These are phyloP conservation scores for Aphis gossypii DNA, from an alignment of 1,140 invertebrate genomes.

Conservation along the genomic window DNA sequence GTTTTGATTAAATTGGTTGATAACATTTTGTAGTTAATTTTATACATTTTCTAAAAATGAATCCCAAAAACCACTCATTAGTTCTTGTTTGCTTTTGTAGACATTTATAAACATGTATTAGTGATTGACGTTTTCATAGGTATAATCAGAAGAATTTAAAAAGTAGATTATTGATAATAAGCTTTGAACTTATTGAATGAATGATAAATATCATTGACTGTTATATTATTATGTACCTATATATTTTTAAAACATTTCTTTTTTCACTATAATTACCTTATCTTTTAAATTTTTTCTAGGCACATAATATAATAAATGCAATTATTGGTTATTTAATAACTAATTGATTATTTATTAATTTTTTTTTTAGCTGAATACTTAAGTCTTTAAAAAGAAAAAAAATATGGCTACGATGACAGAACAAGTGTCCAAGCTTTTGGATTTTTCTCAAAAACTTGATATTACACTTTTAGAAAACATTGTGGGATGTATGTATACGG, in stretches of 20 bases:
- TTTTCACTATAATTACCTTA: background rate
- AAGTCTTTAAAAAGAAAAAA: background rate
- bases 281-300: background rate
- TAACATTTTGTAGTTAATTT: background rate
- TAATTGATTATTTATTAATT: background rate
- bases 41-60: background rate
- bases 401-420: constrained; percentile 81
- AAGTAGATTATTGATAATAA: background rate
- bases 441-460: constrained; percentile 96
- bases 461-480: constrained; percentile 94
- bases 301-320: background rate
- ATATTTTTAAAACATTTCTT: background rate
- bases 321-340: background rate
- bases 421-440: constrained; percentile 87
- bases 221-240: background rate
- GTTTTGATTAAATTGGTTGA: background rate
- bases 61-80: background rate
- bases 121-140: background rate
- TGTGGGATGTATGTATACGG: constrained; percentile 92
- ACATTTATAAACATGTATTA: background rate
- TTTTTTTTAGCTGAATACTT: constrained; percentile 49
- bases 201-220: background rate
- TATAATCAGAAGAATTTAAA: background rate
- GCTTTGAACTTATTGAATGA: background rate
- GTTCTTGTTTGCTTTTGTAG: background rate